Base-by-base conservation (phyloP, 2,888 invertebrate genomes). In the Caenorhabditis angaria region DNA sequence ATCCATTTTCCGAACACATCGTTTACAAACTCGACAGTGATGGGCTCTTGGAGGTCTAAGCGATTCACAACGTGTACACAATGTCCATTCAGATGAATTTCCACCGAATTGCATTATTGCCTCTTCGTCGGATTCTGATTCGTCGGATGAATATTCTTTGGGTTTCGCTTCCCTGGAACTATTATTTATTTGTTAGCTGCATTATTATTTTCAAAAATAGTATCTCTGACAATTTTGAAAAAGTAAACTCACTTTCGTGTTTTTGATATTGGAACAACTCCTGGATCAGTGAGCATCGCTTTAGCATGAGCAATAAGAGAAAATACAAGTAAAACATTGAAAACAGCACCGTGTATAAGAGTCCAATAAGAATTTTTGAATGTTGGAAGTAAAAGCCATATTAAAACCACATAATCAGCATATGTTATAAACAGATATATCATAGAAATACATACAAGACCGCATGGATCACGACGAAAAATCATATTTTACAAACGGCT, bases 271-370 rank as follows among this genome's bases (percentile, higher is more conserved):
- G 86, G 94, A 51, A 94, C 93, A 59, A 92, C 91, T 2, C 94
- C 94, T 3, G 94, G 94, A 89, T 94, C 94, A n/a, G 93, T 93
- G 82, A 93, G 91, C 66, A 94, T 93, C 10, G 94, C 94, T 85
- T 93, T 91, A n/a, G 93, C 84, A 88, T 94, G 94, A 2, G 94
- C 91, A 89, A 93, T 91, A 60, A 91, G 89, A 71, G 94, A 88
- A 61, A 94, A 89, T 83, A 94, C 91, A 64, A 94, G 90, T 14
- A 94, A 89, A 0, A 92, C 91, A 88, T 94, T 94, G 89, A 94
- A 94, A 56, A 92, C 88, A 29, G 93, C 90, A 6, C 92, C 92
- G 88, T 94, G 92, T 74, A 94, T 90, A 51, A 93, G 92, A 62
- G 93, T 93, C 93, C 93, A 94, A 29, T 69, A 93, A 94, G 93